Base-by-base conservation (phyloP, 2,797 vertebrate species). In the Gallinago nigripennis region DNA sequence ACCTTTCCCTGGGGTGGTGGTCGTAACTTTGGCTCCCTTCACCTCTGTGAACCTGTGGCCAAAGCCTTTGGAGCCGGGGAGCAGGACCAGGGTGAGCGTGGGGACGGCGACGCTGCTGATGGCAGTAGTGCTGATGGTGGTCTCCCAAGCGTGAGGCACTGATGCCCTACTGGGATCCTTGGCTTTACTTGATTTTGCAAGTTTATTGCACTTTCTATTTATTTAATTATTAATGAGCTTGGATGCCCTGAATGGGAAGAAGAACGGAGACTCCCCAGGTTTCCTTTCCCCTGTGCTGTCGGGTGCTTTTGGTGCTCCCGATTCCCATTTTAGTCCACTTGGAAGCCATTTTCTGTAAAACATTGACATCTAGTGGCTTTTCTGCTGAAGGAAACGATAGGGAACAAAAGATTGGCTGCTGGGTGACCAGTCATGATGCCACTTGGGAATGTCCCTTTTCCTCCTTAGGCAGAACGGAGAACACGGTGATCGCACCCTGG, bases 311-410 rank as follows among this genome's bases (percentile, higher is more conserved):
- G 2, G 33, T 57, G 72, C n/a, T 71, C 60, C 46, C 3, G 57
- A 78, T 76, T 82, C 21, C 2, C 68, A 81, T 80, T 76, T 37
- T 30, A 58, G 48, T 64, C 45, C 7, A 4, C 23, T 30, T 69
- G 23, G 50, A 84, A 56, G 73, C 71, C 76, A 86, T 97, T 95
- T 97, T 82, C 71, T 96, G 96, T 96, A 95, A 88, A 97, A 98
- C 96, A 97, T 94, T 97, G 98, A 97, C 98, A 98, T 96, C 98
- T 98, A 98, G 98, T 97, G 98, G 98, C 57, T 94, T 92, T 92
- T 95, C 82, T 75, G 90, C 65, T 6, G 18, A 84, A 95, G 91
- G 90, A 69, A 90, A 37, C 0, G 1, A 28, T 15, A 30, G 41
- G 43, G 45, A 82, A 25, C 68, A 51, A 69, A 46, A 57, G 63